Percentiles rank a stretch among this genome's conserved stretches.
Evolutionary conservation across 1,140 invertebrate species (phyloP).

Genomic region (Lordiphosa stackelbergi): DNA sequence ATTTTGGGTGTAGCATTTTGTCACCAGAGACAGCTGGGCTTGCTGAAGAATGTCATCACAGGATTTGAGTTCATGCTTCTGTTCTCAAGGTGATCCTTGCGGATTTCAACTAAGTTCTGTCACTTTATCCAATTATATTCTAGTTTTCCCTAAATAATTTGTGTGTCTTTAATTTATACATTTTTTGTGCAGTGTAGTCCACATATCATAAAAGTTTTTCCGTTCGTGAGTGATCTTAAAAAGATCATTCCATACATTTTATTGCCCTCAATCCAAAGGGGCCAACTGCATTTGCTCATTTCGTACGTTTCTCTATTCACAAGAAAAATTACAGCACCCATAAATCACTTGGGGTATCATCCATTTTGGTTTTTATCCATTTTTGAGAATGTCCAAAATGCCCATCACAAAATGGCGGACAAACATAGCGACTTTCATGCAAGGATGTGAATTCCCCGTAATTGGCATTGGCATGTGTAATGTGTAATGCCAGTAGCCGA

Average conservation of each 20-base stretch:
- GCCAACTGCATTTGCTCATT: constrained; percentile 10
- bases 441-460: constrained; percentile 34
- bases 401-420: constrained; percentile 28
- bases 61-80: too few species aligned
- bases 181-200: constrained; percentile 6
- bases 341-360: constrained; percentile 27
- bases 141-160: not conserved
- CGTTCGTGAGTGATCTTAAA: constrained; percentile 48
- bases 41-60: too few species aligned
- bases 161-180: not conserved
- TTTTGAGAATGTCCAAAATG: constrained; percentile 35
- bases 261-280: constrained; percentile 17
- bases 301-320: constrained; percentile 11
- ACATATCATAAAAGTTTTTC: constrained; percentile 37
- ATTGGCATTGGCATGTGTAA: constrained; percentile 30
- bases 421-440: constrained; percentile 22
- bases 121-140: too few species aligned
- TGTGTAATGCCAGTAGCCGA: constrained; percentile 40
- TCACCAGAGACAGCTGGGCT: too few species aligned
- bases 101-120: too few species aligned
- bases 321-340: constrained; percentile 26
- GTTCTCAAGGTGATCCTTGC: too few species aligned
- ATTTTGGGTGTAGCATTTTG: too few species aligned
- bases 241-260: constrained; percentile 37
- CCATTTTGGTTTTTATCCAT: constrained; percentile 19